A percentile compares a stretch with the other conserved stretches of the same genome.
Evolutionary conservation across 2,113 vertebrate species (phyloP).

Genomic region (Thomomys bottae): DNA sequence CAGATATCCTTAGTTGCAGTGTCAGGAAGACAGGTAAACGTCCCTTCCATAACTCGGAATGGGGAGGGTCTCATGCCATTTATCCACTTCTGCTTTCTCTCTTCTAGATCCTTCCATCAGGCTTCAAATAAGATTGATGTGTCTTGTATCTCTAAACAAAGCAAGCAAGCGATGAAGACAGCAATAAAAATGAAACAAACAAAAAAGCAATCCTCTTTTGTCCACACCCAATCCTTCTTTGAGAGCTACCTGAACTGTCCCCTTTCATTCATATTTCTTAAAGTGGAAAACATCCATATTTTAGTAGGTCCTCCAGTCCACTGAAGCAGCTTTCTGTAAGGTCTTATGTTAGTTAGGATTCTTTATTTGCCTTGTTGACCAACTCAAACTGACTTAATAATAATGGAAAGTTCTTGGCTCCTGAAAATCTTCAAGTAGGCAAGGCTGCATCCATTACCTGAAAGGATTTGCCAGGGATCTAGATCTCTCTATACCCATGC

Average conservation of each 20-base stretch:
- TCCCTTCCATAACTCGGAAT: not conserved
- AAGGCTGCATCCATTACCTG: not conserved
- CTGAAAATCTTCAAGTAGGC: constrained; percentile 14
- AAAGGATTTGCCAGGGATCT: not conserved
- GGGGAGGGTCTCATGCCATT: not conserved
- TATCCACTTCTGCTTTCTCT: not conserved
- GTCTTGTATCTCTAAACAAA: not conserved
- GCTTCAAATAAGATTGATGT: not conserved
- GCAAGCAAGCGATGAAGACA: not conserved
- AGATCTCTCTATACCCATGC: not conserved
- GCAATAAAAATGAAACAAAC: not conserved
- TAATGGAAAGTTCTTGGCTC: constrained; percentile 8
- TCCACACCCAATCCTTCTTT: not conserved
- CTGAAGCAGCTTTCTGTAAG: not conserved
- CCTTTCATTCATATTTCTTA: not conserved
- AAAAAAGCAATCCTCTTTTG: not conserved
- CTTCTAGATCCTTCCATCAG: not conserved
- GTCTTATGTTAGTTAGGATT: not conserved
- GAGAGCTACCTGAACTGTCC: not conserved
- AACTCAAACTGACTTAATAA: not conserved
- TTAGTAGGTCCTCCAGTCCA: not conserved
- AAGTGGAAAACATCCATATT: not conserved
- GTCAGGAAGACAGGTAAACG: not conserved
- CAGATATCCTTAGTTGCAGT: constrained; percentile 9
- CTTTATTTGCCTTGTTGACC: not conserved